Evolutionary conservation across 2,888 invertebrate genomes (phyloP).

Genomic region (Geophilus truncorum): DNA sequence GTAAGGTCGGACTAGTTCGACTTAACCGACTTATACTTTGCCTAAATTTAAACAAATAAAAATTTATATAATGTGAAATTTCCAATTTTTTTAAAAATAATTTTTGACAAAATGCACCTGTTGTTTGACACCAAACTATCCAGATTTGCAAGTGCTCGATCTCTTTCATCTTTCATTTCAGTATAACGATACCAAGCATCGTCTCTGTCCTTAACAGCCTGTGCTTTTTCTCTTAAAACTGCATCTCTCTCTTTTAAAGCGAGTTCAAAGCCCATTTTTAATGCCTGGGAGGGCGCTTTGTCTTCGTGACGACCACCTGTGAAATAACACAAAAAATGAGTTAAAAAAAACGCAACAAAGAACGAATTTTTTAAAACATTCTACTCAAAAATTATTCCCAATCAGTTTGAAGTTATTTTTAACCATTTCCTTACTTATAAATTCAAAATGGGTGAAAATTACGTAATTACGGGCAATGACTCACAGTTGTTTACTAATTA

Average conservation of each 20-base stretch:
- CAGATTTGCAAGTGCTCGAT: constrained; percentile 44
- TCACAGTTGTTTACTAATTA: background rate
- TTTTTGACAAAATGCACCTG: constrained; percentile 18
- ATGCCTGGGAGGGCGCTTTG: constrained; percentile 44
- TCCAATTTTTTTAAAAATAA: background rate
- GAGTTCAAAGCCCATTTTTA: constrained; percentile 47
- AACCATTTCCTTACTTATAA: too few species aligned
- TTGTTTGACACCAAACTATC: constrained; percentile 43
- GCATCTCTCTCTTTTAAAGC: constrained; percentile 47
- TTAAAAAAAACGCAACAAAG: background rate
- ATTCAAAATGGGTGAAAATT: background rate
- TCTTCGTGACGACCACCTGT: constrained; percentile 37
- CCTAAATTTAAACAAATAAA: background rate
- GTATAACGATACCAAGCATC: constrained; percentile 44
- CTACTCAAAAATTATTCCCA: background rate
- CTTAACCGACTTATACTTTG: background rate
- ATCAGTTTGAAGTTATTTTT: too few species aligned
- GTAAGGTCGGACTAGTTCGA: background rate
- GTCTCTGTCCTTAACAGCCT: constrained; percentile 45
- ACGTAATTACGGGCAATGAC: background rate
- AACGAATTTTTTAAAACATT: background rate
- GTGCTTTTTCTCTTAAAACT: constrained; percentile 46
- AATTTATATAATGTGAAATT: too few species aligned
- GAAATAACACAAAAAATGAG: background rate
- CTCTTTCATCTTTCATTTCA: constrained; percentile 44